phyloP scores from a whole-genome alignment of 2,888 invertebrate genomes.

The Schizotus pectinicornis region DNA sequence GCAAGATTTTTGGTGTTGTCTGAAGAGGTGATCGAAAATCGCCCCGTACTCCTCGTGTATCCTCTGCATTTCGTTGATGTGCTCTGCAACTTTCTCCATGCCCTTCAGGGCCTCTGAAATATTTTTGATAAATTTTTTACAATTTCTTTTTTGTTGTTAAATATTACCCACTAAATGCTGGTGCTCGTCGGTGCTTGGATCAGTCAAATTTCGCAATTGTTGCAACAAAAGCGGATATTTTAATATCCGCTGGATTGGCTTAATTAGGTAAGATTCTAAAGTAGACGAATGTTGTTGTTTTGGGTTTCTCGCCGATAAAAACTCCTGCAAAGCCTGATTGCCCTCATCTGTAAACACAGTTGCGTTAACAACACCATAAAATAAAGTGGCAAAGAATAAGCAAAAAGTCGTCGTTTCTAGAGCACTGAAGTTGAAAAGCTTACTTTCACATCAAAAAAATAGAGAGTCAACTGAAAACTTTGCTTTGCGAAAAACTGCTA shows the following conservation, averaged over 20 bases:
- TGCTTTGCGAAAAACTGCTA: no score
- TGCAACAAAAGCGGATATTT: constrained; percentile 95
- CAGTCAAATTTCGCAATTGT: constrained; percentile 92
- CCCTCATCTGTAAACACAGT: constrained; percentile 76
- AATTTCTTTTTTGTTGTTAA: background rate
- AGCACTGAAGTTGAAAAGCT: background rate
- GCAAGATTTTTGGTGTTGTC: constrained; percentile 94
- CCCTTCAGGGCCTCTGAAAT: constrained; percentile 89
- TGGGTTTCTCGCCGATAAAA: constrained; percentile 92
- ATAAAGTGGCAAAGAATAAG: background rate
- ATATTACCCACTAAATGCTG: constrained; percentile 83
- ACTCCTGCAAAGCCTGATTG: constrained; percentile 95
- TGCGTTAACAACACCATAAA: no score
- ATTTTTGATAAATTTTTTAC: background rate
- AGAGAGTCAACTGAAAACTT: no score
- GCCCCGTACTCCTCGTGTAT: constrained; percentile 99
- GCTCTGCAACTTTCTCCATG: constrained; percentile 98
- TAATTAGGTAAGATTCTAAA: constrained; percentile 96
- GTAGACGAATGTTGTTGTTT: constrained; percentile 97
- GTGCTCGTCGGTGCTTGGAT: constrained; percentile 92
- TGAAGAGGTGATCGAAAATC: constrained; percentile 96
- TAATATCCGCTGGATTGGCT: constrained; percentile 97
- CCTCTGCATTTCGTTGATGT: constrained; percentile 99
- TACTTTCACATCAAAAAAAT: background rate
- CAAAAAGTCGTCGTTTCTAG: background rate